phyloP scores from a whole-genome alignment of 2,888 invertebrate species.

The Hypselothyrea guttata region DNA sequence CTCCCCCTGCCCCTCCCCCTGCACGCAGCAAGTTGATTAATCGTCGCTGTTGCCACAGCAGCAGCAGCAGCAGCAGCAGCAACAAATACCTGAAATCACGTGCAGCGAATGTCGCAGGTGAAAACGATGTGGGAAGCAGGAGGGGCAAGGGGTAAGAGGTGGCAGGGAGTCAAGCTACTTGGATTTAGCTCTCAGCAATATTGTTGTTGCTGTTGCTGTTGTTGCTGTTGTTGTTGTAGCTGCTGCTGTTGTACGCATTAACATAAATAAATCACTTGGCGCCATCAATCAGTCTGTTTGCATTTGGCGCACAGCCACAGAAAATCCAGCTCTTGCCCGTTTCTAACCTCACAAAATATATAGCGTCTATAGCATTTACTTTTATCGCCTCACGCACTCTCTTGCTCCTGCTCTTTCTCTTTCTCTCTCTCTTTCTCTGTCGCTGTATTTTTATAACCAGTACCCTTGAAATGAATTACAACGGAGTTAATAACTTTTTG shows the following conservation, averaged over 20 bases:
- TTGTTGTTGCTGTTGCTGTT: constrained; percentile 23
- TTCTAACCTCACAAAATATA: not conserved
- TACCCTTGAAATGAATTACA: no score
- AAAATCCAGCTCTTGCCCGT: constrained; percentile 11
- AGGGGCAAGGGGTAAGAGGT: not conserved
- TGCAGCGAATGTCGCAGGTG: constrained; percentile 71
- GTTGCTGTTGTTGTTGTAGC: constrained; percentile 4
- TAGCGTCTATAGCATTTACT: no score
- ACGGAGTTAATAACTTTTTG: no score
- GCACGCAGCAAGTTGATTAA: constrained; percentile 67
- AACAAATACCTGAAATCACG: constrained; percentile 59
- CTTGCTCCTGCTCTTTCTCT: not conserved
- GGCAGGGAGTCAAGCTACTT: constrained; percentile 21
- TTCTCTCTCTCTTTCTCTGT: not conserved
- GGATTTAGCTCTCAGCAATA: constrained; percentile 28
- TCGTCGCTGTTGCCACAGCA: constrained; percentile 40
- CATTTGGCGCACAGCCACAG: constrained; percentile 60
- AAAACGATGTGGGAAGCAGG: constrained; percentile 34
- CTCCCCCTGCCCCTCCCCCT: constrained; percentile 38
- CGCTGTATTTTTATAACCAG: no score
- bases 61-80: constrained; percentile 1
- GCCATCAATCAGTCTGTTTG: constrained; percentile 76
- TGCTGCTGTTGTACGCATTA: constrained; percentile 54
- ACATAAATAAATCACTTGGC: constrained; percentile 75
- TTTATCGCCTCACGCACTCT: not conserved